Percentiles rank a stretch among this genome's conserved stretches.
phyloP scores from a whole-genome alignment of 2,888 invertebrate genomes.

The Suillia variegata region DNA sequence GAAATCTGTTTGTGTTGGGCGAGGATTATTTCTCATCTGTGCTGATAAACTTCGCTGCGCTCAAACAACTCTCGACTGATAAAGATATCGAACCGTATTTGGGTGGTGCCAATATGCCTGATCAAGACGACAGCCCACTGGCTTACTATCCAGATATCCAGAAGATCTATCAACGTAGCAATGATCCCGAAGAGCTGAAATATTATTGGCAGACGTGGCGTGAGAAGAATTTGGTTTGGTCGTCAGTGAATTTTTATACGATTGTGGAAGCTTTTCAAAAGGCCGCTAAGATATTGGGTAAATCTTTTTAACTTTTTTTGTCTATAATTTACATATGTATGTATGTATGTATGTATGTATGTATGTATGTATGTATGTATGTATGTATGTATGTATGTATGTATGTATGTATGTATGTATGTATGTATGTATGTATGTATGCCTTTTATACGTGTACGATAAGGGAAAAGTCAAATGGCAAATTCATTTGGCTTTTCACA shows the following conservation, averaged over 20 bases:
- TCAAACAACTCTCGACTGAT: constrained; percentile 52
- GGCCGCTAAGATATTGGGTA: constrained; percentile 49
- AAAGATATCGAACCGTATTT: constrained; percentile 65
- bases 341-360: not conserved
- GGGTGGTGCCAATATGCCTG: constrained; percentile 49
- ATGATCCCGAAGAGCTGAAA: constrained; percentile 47
- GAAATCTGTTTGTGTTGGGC: constrained; percentile 50
- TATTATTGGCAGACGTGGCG: constrained; percentile 57
- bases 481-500: no score
- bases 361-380: constrained; percentile 1
- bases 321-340: not conserved
- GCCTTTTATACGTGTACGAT: no score
- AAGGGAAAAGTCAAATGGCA: no score
- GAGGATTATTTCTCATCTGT: constrained; percentile 56
- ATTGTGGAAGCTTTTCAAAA: constrained; percentile 50
- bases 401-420: constrained; percentile 1
- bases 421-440: not conserved
- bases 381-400: constrained; percentile 1
- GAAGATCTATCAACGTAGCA: constrained; percentile 49
- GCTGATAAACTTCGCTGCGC: constrained; percentile 45
- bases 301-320: not conserved
- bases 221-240: constrained; percentile 51
- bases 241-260: constrained; percentile 50
- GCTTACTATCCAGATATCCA: constrained; percentile 55
- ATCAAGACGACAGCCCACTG: constrained; percentile 46